Base-by-base conservation (phyloP, 1,140 invertebrate species). In the Tetramorium alpestre region DNA sequence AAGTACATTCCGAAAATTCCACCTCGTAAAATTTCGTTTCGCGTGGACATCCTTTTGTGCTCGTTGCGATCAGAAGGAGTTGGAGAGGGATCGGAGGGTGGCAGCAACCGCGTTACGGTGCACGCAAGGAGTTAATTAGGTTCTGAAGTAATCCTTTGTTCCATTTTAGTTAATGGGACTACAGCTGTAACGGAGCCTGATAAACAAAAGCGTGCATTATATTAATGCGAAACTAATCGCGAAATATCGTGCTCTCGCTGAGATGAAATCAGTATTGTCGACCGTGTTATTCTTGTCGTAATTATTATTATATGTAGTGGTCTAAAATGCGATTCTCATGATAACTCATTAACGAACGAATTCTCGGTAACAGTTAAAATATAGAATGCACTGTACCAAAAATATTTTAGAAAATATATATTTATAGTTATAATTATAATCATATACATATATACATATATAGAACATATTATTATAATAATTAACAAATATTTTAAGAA, bases 101-200 rank as follows among this genome's bases (percentile, higher is more conserved):
- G 11, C 2, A 16, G 33, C 41, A 75, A 65, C 18, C 70, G 33
- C 25, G 25, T 69, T 47, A 33, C 49, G 28, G 58, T 25, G 33
- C 51, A 81, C 75, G 87, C 85, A 69, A 87, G 62, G 58, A 87
- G 86, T 88, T 87, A 87, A 88, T 88, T 87, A 87, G 28, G 33
- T 88, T 2, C 80, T 75, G 11, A 58, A 72, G 49, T 81, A 81
- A 87, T 82, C 65, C 85, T 44, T 65, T 72, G 69, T 88, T 87
- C 33, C 25, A 44, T 67, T 75, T 56, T 62, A 28, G 25, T 54
- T 87, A 84, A 82, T 64, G 44, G 41, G 25, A 84, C 70, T 58
- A 62, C n/a, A 22, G 3, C n/a, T 64, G 41, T 60, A 87, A 49
- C 44, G n/a, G 58, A 69, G 18, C 4, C 16, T 11, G 47, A 84